Conservation (phyloP, 2,888 invertebrate species). For the Digitonthophagus gazella region DNA sequence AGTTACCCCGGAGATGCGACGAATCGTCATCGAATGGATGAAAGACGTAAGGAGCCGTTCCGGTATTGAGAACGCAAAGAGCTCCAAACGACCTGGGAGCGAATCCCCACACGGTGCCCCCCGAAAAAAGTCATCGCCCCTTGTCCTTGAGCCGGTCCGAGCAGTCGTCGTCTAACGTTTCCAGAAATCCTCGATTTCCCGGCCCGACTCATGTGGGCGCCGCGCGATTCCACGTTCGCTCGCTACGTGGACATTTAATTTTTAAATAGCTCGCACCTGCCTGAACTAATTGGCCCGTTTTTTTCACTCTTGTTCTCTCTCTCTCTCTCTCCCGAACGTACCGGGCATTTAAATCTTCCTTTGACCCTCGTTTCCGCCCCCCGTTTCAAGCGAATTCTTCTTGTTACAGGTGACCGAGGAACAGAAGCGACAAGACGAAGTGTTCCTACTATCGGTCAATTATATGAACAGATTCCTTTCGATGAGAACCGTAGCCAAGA, state of each 20-base stretch:
- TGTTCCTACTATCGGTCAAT: slow-evolving; percentile 88
- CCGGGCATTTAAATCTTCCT: background rate
- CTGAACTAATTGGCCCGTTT: slow-evolving; percentile 5
- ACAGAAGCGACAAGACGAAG: slow-evolving; percentile 88
- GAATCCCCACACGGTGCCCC: slow-evolving; percentile 25
- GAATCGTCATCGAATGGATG: slow-evolving; percentile 95
- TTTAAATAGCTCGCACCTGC: slow-evolving; percentile 5
- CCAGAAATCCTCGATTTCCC: slow-evolving; percentile 1
- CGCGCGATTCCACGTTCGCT: slow-evolving; percentile 4
- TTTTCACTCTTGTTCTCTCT: background rate
- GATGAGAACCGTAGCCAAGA: slow-evolving; percentile 76
- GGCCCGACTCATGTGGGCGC: slow-evolving; percentile 1
- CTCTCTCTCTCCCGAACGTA: background rate
- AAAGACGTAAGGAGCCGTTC: slow-evolving; percentile 71
- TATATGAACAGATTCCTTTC: slow-evolving; percentile 93
- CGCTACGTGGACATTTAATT: slow-evolving; percentile 16
- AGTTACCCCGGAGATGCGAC: slow-evolving; percentile 87
- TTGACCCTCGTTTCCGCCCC: background rate
- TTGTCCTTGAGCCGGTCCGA: slow-evolving; percentile 25
- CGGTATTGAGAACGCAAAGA: background rate
- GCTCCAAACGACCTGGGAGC: background rate
- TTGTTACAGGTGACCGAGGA: slow-evolving; percentile 86
- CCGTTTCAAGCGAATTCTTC: slow-evolving; percentile 13
- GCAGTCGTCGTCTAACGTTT: slow-evolving; percentile 5
- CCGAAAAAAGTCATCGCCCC: slow-evolving; percentile 24